Conservation (phyloP, 2,113 vertebrate species). For the Hemibagrus wyckioides region DNA sequence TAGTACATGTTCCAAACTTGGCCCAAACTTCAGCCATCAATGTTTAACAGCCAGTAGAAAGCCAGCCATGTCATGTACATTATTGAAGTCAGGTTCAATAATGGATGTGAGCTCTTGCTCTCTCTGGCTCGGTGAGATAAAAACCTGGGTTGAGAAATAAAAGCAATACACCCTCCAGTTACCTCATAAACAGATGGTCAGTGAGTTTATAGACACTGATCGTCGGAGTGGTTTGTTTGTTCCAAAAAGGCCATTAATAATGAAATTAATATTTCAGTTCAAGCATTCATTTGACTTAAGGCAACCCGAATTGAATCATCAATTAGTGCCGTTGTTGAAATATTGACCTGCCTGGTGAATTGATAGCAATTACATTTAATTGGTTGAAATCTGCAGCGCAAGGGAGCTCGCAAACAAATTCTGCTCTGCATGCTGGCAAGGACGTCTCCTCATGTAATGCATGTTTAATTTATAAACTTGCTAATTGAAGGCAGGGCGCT, state of each 20-base stretch:
- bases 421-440: constrained; percentile 8
- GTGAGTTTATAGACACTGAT: not conserved
- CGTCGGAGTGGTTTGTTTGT: not conserved
- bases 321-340: constrained; percentile 9
- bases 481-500: constrained; percentile 32
- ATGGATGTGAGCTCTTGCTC: constrained; percentile 7
- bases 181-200: not conserved
- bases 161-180: not conserved
- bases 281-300: not conserved
- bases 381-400: not conserved
- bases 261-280: not conserved
- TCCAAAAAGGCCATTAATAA: not conserved
- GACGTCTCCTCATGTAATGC: constrained; percentile 28
- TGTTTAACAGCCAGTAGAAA: constrained; percentile 52
- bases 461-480: constrained; percentile 40
- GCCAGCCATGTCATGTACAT: constrained; percentile 42
- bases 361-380: constrained; percentile 30
- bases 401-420: constrained; percentile 15
- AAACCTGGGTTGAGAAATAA: not conserved
- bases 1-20: constrained; percentile 45
- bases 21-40: constrained; percentile 44
- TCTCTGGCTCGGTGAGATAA: not conserved
- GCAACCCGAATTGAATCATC: not conserved
- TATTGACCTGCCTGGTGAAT: constrained; percentile 31
- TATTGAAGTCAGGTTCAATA: constrained; percentile 44